phyloP scores from a whole-genome alignment of 1,140 invertebrate species.

The Orchesella cincta region DNA sequence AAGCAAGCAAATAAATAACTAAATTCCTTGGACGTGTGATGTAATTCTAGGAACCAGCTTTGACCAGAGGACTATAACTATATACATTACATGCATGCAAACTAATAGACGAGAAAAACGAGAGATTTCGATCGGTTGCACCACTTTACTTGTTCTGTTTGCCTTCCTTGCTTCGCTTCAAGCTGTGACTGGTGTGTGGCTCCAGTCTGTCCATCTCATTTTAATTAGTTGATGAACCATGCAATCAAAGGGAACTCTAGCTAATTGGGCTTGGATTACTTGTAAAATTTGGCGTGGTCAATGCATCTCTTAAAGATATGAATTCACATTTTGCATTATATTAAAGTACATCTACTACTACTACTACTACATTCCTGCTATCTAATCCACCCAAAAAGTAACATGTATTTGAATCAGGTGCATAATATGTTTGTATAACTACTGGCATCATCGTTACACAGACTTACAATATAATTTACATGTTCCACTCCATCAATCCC shows the following conservation, averaged over 20 bases:
- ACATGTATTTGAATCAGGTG: too few species aligned
- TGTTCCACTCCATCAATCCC: too few species aligned
- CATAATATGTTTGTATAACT: too few species aligned
- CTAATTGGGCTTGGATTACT: neutral
- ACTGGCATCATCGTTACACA: too few species aligned
- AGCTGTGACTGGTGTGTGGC: constrained; percentile 22
- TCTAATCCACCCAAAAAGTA: too few species aligned
- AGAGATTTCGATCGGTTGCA: constrained; percentile 1
- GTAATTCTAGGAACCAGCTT: constrained; percentile 28
- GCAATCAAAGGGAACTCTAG: constrained; percentile 14
- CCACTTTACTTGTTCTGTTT: neutral
- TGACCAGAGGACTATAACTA: constrained; percentile 11
- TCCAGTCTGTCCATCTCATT: constrained; percentile 25
- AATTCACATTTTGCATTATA: too few species aligned
- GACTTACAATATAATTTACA: too few species aligned
- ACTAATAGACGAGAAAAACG: neutral
- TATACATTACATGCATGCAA: neutral
- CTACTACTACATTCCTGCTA: too few species aligned
- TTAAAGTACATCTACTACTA: too few species aligned
- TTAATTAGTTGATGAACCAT: constrained; percentile 27
- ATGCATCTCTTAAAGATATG: too few species aligned
- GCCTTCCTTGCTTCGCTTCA: neutral
- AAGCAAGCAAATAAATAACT: constrained; percentile 25
- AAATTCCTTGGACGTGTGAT: constrained; percentile 25
- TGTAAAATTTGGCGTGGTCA: constrained; percentile 1